Evolutionary conservation across 2,888 invertebrate species (phyloP).

Genomic region (Tortricodes alternella): DNA sequence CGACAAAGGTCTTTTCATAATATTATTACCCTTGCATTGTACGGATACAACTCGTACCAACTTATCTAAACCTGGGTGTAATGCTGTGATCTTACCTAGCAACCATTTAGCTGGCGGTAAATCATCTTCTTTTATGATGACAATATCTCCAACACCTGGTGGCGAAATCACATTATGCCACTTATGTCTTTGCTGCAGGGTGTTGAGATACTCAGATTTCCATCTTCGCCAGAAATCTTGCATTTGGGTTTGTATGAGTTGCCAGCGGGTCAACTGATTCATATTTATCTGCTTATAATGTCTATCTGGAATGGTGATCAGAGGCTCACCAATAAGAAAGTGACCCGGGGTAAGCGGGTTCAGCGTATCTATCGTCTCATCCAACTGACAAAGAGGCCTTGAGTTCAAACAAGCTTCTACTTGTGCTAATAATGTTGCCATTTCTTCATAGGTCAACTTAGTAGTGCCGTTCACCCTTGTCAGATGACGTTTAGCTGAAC

Average conservation of each 20-base stretch:
- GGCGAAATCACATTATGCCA: conserved; percentile 32
- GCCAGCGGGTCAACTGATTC: conserved; percentile 35
- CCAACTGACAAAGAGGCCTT: conserved; percentile 15
- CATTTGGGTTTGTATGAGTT: conserved; percentile 37
- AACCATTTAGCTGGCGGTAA: conserved; percentile 29
- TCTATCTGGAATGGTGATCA: conserved; percentile 27
- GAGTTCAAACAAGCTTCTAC: conserved; percentile 30
- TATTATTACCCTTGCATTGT: no score
- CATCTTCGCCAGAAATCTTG: conserved; percentile 41
- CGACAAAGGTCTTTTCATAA: no score
- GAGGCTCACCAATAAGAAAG: conserved; percentile 33
- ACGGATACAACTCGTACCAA: no score
- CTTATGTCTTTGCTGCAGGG: conserved; percentile 36
- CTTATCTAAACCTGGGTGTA: no score
- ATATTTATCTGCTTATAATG: conserved; percentile 16
- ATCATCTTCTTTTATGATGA: conserved; percentile 3
- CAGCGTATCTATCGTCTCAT: background rate
- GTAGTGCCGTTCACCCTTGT: conserved; percentile 5
- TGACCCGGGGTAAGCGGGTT: conserved; percentile 35
- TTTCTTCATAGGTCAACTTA: conserved; percentile 27
- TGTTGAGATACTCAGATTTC: conserved; percentile 38
- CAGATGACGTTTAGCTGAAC: conserved; percentile 30
- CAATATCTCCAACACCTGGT: conserved; percentile 34
- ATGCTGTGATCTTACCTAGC: no score
- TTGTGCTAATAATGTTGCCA: conserved; percentile 19